Evolutionary conservation across 2,888 invertebrate species (phyloP).

Genomic region (Hydraecia micacea): DNA sequence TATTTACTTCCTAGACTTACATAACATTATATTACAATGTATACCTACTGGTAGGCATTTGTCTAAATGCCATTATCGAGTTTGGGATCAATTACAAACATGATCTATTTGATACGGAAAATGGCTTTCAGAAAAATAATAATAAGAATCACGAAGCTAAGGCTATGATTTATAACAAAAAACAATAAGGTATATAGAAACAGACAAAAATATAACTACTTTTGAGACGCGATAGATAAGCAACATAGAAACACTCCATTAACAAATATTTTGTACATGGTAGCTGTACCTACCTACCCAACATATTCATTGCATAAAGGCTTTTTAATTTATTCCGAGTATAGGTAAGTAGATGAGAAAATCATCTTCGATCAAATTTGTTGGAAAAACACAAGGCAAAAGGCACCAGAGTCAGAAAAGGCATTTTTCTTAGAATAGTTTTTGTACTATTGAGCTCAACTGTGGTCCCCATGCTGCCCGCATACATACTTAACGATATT

Average conservation of each 20-base stretch:
- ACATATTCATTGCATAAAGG: slow-evolving; percentile 25
- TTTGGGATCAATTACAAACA: slow-evolving; percentile 48
- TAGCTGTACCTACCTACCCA: slow-evolving; percentile 34
- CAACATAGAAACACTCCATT: slow-evolving; percentile 57
- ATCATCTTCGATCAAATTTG: slow-evolving; percentile 42
- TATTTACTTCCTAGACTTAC: slow-evolving; percentile 59
- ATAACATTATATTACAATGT: slow-evolving; percentile 51
- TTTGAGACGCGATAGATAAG: slow-evolving; percentile 36
- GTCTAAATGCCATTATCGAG: slow-evolving; percentile 64
- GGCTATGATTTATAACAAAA: slow-evolving; percentile 28
- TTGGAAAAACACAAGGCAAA: slow-evolving; percentile 59
- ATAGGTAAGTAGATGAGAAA: slow-evolving; percentile 31
- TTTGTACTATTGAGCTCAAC: slow-evolving; percentile 72
- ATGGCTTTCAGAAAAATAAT: slow-evolving; percentile 54
- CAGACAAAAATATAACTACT: slow-evolving; percentile 24
- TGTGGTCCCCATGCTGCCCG: slow-evolving; percentile 75
- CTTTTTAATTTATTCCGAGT: slow-evolving; percentile 15
- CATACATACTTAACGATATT: slow-evolving; percentile 62
- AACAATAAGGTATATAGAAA: slow-evolving; percentile 29
- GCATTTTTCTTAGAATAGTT: slow-evolving; percentile 61
- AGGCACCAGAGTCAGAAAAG: slow-evolving; percentile 68
- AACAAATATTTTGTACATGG: slow-evolving; percentile 43
- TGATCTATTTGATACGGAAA: slow-evolving; percentile 47
- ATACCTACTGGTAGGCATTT: slow-evolving; percentile 52
- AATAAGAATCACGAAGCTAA: slow-evolving; percentile 41